phyloP scores from a whole-genome alignment of 1,140 invertebrate genomes.

The Forficula auricularia region DNA sequence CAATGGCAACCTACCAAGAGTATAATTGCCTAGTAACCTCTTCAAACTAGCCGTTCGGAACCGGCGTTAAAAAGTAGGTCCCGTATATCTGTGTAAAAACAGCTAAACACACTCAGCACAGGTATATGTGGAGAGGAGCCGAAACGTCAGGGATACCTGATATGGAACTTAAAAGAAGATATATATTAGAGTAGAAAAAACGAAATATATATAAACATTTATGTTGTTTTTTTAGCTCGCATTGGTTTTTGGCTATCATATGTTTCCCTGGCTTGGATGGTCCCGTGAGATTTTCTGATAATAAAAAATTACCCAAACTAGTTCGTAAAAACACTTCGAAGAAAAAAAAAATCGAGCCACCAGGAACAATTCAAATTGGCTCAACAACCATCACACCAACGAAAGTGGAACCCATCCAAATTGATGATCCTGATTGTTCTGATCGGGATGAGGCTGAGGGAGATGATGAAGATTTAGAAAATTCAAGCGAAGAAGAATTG shows the following conservation, averaged over 20 bases:
- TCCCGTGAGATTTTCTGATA: constrained; percentile 35
- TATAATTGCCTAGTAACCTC: too few species aligned
- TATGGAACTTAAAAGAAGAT: too few species aligned
- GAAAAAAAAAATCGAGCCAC: constrained; percentile 26
- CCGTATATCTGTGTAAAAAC: too few species aligned
- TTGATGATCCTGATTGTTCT: constrained; percentile 31
- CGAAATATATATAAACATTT: neutral
- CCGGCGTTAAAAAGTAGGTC: too few species aligned
- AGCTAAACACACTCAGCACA: too few species aligned
- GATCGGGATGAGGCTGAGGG: constrained; percentile 69
- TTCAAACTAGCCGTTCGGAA: too few species aligned
- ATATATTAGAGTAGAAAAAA: too few species aligned
- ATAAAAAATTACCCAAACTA: constrained; percentile 27
- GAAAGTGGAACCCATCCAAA: constrained; percentile 5
- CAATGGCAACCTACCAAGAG: too few species aligned
- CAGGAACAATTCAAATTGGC: constrained; percentile 35
- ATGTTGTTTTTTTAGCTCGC: constrained; percentile 36
- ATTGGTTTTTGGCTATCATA: constrained; percentile 96
- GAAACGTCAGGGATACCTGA: too few species aligned
- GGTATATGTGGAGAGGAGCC: too few species aligned
- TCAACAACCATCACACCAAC: constrained; percentile 46
- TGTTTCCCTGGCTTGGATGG: constrained; percentile 75
- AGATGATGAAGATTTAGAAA: constrained; percentile 34
- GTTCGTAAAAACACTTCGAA: constrained; percentile 13
- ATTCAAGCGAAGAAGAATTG: constrained; percentile 14